Evolutionary conservation across 1,140 invertebrate genomes (phyloP), one percentile per base, ranked within the genome.

Genomic region (Drosophila varians): DNA sequence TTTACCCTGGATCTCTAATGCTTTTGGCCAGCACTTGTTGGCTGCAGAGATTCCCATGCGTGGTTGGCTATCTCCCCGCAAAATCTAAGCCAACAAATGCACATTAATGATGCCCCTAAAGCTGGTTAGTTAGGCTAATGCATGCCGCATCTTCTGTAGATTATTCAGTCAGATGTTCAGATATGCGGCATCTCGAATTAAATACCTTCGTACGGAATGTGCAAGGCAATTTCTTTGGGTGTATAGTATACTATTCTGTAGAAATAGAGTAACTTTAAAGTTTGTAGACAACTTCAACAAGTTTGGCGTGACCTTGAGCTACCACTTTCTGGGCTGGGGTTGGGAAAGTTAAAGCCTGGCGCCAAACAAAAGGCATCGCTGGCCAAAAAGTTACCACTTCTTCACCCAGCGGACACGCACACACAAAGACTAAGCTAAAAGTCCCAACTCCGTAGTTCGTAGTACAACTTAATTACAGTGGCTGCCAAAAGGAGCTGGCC

Each of bases 381-480:
- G 34, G 11, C 34, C 34, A 12, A 36, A 36, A 38, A 38, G 36
- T 5, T 11, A 16, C 36, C n/a, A 38, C 36, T 38, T 38, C 36
- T 38, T 38, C 14, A 16, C 36, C 14, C n/a, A 38, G 36, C 16
- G 36, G n/a, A 12, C 36, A 38, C 36, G 36, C 36, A 38, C 36
- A 38, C n/a, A n/a, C n/a, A 38, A 45, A 68, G 31, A 40, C 12
- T 12, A 28, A 3, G 14, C 38, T n/a, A 14, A 47, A 55, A 61
- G 62, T 55, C 46, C 65, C 64, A 65, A 60, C 47, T 55, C 49
- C 61, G 82, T 74, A 87, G 82, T 80, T 79, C 82, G 83, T 86
- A 82, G 77, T 64, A 86, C 80, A 86, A 88, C 82, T 82, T 77
- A 86, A 88, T 88, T 82, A 88, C 83, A 77, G 60, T 74, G 74